These are phyloP conservation scores for Tenodera sinensis DNA, from an alignment of 2,888 invertebrate species.

Conservation along the genomic window DNA sequence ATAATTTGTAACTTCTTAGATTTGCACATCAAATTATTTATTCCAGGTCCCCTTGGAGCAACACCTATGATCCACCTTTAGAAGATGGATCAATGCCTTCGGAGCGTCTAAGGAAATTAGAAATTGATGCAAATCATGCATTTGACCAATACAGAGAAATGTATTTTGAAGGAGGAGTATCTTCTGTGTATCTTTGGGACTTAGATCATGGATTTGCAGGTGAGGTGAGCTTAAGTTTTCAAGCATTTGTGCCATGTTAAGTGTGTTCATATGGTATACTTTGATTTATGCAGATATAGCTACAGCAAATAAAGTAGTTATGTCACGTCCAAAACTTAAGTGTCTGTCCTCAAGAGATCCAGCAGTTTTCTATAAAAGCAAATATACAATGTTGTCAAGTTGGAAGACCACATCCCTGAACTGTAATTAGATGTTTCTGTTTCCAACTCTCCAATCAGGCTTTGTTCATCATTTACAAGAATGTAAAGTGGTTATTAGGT, in stretches of 20 bases:
- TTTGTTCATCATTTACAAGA: too few species aligned
- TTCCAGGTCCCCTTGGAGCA: slow-evolving; percentile 94
- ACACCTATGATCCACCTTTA: slow-evolving; percentile 94
- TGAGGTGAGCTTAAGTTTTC: slow-evolving; percentile 35
- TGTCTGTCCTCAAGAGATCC: too few species aligned
- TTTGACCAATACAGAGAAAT: slow-evolving; percentile 98
- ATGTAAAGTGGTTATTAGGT: too few species aligned
- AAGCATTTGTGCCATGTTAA: background rate
- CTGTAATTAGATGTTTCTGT: too few species aligned
- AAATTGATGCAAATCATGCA: slow-evolving; percentile 96
- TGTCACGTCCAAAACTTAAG: too few species aligned
- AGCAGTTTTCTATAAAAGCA: too few species aligned
- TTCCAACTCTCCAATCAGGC: too few species aligned
- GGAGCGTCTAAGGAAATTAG: slow-evolving; percentile 88
- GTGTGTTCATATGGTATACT: background rate
- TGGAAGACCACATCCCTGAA: too few species aligned
- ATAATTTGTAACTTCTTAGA: background rate
- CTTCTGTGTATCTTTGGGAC: slow-evolving; percentile 99
- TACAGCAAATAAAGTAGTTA: too few species aligned
- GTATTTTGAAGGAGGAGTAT: slow-evolving; percentile 99
- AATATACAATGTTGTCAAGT: too few species aligned
- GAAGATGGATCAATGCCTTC: slow-evolving; percentile 99
- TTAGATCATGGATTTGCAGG: slow-evolving; percentile 97
- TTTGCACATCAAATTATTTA: background rate
- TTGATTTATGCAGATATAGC: too few species aligned